Base-by-base conservation (phyloP, 2,797 vertebrate species). In the Enteromius afrohamiltoni region DNA sequence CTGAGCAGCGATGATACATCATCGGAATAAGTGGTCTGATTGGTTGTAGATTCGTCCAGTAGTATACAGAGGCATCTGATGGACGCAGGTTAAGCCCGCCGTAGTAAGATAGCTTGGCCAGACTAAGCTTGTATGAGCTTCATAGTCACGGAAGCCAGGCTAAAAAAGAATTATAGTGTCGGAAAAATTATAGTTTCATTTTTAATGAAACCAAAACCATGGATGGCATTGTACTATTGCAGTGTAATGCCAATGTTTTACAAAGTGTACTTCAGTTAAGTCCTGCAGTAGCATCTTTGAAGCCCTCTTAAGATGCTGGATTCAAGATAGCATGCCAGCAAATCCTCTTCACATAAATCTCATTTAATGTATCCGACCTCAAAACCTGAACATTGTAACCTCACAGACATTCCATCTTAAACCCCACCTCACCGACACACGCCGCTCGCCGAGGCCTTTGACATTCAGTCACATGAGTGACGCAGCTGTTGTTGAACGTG, bases 391-490 rank as follows among this genome's bases (percentile, higher is more conserved):
- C 65, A 47, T 37, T 45, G 67, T 60, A 70, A 45, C 67, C 53
- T 80, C 58, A 37, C 58, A 40, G 68, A 76, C 62, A 83, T 68
- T 83, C 49, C 62, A 40, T 65, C 23, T 17, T 68, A 69, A 69
- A 77, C 49, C 23, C 40, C 74, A 67, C 58, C 51, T 67, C 47
- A 55, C 23, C 6, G 23, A 58, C 64, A 70, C 67, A 68, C 21
- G 11, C 17, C 10, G 11, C 71, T 37, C 19, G 10, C 60, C 49
- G 21, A 19, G 64, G 49, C 65, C 75, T 83, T 77, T 70, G 53
- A 78, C 67, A 77, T 60, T 77, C 70, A 53, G 65, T 83, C 74
- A 40, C 73, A 83, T 69, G 65, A 62, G 53, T n/a, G 19, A 69
- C 6, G n/a, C 82, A 78, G 82, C 76, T 83, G 75, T 83, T 29